Percentiles rank a stretch among this genome's conserved stretches.
phyloP scores from a whole-genome alignment of 2,888 invertebrate species.

The Plagodis dolabraria region DNA sequence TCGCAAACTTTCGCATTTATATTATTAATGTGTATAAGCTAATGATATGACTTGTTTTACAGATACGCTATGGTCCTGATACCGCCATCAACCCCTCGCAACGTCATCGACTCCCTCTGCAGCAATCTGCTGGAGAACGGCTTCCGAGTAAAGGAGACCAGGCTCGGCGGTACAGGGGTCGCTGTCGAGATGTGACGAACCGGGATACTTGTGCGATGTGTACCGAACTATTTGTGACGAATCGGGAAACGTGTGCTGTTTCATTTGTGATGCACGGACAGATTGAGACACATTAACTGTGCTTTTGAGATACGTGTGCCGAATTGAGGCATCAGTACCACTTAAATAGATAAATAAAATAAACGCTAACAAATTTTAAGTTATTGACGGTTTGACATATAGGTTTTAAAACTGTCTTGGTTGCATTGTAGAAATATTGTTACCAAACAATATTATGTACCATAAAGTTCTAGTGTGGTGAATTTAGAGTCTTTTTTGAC shows the following conservation, averaged over 20 bases:
- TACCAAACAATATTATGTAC: too few species aligned
- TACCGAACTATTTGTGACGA: background rate
- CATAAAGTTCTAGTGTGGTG: too few species aligned
- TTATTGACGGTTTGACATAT: too few species aligned
- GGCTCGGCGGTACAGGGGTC: slow-evolving; percentile 86
- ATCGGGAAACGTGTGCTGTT: background rate
- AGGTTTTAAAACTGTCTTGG: too few species aligned
- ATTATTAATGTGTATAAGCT: too few species aligned
- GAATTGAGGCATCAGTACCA: too few species aligned
- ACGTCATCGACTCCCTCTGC: slow-evolving; percentile 65
- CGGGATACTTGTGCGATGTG: background rate
- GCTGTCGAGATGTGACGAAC: slow-evolving; percentile 70
- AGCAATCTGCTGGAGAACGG: slow-evolving; percentile 75
- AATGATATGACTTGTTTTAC: slow-evolving; percentile 47
- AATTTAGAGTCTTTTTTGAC: too few species aligned
- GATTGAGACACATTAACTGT: background rate
- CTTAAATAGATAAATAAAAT: too few species aligned
- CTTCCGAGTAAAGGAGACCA: slow-evolving; percentile 83
- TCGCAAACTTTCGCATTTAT: too few species aligned
- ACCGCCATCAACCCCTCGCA: slow-evolving; percentile 66
- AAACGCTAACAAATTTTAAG: too few species aligned
- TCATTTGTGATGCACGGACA: background rate
- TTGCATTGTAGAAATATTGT: too few species aligned
- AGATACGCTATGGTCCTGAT: slow-evolving; percentile 76
- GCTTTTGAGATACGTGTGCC: too few species aligned